Evolutionary conservation across 2,888 invertebrate genomes (phyloP), one percentile per base, ranked within the genome.

Genomic region (Gymnosoma rotundatum): DNA sequence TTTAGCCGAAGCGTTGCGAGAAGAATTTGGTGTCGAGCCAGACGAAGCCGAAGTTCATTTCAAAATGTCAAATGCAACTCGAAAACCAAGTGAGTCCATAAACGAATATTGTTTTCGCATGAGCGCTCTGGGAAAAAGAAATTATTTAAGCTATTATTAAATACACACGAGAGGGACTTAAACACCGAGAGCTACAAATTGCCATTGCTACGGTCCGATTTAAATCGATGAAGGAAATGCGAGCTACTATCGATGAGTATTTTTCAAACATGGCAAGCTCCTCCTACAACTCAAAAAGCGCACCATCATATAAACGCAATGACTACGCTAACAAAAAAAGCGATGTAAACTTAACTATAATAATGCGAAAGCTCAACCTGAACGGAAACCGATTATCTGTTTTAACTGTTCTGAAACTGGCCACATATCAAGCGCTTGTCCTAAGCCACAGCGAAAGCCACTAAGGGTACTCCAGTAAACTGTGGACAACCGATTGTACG

Each of bases 1-100:
- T 9, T 72, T 84, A 16, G 52, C 78, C 52, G 16, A 18, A 6
- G 60, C 21, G 5, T 48, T 86, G 21, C 18, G 45, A 56, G 50
- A 48, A 12, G 74, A 83, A 50, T 85, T 85, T 25, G 60, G 64
- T 6, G 20, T 1, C 1, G 45, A 20, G 16, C 56, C 50, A 10
- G 70, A 80, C 20, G 83, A 78, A 45, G 85, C 83, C 1, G 79
- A 82, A 6, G 18, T 83, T 4, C 79, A 83, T 38, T 80, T 85
- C 48, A 21, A 25, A 25, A 25, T 25, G 25, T 25, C 25, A 25
- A 25, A 25, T 25, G 25, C 25, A 25, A 25, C 25, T 25, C 25
- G 25, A 25, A 25, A 25, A 25, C 25, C 2, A 25, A 4, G 25
- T 25, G 25, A 25, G 25, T 25, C 25, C 4, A 25, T 25, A 25